A percentile compares a stretch with the other conserved stretches of the same genome.
Evolutionary conservation across 2,888 invertebrate species (phyloP).

Genomic region (Synergus itoensis): DNA sequence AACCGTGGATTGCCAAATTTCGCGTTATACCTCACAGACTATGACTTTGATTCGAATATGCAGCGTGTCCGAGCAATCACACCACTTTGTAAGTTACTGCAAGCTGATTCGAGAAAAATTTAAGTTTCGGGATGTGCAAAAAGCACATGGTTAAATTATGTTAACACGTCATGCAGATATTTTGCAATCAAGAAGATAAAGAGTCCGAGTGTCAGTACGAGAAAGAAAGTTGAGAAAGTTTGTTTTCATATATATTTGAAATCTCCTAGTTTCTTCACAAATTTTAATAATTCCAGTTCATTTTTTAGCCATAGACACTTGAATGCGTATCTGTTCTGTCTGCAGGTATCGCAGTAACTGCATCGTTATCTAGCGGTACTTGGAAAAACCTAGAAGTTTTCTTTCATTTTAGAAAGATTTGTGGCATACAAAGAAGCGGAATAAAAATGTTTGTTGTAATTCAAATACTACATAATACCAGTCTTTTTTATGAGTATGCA

Average conservation of each 20-base stretch:
- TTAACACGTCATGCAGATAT: background rate
- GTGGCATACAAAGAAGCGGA: background rate
- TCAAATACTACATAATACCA: background rate
- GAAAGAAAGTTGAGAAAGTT: background rate
- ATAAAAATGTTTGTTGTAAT: background rate
- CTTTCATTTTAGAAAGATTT: background rate
- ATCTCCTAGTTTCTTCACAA: background rate
- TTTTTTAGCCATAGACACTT: background rate
- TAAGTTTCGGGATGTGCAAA: too few species aligned
- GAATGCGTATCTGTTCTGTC: background rate
- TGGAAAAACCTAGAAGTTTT: background rate
- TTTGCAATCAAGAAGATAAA: background rate
- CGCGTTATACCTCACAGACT: background rate
- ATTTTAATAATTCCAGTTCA: background rate
- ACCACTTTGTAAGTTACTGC: background rate
- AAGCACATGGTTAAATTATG: background rate
- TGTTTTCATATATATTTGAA: background rate
- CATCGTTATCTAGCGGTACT: background rate
- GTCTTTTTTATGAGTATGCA: background rate
- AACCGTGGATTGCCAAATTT: conserved; percentile 55
- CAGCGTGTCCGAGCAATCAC: too few species aligned
- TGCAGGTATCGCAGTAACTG: background rate
- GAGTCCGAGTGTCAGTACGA: background rate
- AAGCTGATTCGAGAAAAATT: background rate
- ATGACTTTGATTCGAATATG: too few species aligned